Percentiles rank a stretch among this genome's conserved stretches.
Conservation (phyloP, 1,140 invertebrate genomes). For the Scaptomyza graminum region DNA sequence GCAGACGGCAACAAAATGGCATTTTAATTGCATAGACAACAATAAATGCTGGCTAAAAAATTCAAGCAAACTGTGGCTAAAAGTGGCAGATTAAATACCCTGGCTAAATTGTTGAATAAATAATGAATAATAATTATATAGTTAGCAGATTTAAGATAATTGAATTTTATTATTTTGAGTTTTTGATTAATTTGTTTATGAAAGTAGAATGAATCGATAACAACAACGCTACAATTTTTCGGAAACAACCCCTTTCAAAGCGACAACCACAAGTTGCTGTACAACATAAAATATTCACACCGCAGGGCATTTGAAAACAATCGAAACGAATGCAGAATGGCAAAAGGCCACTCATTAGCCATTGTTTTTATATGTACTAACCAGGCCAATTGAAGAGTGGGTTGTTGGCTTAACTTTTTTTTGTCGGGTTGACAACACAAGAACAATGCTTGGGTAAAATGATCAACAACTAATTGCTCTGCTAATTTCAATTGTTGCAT, state of each 20-base stretch:
- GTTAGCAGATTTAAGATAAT: neutral
- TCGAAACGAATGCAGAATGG: constrained; percentile 20
- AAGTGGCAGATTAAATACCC: constrained; percentile 19
- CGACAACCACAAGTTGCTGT: no score
- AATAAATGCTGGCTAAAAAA: constrained; percentile 17
- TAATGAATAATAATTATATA: neutral
- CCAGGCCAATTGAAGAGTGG: constrained; percentile 17
- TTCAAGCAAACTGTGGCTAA: neutral
- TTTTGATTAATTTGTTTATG: no score
- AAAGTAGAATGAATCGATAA: neutral
- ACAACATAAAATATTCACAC: neutral
- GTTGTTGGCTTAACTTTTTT: constrained; percentile 8
- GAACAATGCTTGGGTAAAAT: constrained; percentile 42
- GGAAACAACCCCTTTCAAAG: no score
- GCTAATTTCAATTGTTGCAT: constrained; percentile 80
- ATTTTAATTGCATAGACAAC: constrained; percentile 68
- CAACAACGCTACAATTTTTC: no score
- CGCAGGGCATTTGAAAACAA: constrained; percentile 20
- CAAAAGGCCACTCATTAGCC: constrained; percentile 65
- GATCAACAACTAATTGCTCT: constrained; percentile 77
- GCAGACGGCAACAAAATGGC: constrained; percentile 50
- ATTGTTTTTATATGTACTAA: constrained; percentile 49
- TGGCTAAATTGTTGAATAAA: neutral
- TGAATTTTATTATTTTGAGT: no score
- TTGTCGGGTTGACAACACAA: constrained; percentile 39